Conservation (phyloP, 2,113 vertebrate genomes). For the Leptobrachium ailaonicum region DNA sequence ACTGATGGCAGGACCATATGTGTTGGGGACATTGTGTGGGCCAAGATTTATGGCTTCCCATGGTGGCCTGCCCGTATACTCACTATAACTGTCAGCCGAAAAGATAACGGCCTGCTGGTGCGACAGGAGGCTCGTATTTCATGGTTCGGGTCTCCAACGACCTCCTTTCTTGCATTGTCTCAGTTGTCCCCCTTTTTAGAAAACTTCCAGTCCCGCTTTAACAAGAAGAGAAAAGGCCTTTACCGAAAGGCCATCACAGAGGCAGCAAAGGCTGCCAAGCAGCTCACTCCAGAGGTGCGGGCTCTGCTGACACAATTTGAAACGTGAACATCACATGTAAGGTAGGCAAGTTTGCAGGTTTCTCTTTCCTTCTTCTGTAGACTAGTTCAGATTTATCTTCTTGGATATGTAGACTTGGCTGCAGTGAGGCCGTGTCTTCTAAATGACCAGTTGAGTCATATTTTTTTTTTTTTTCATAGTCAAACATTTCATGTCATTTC, state of each 20-base stretch:
- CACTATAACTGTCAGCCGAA: conserved; percentile 88
- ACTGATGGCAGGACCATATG: conserved; percentile 93
- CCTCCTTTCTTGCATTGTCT: conserved; percentile 90
- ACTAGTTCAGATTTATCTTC: conserved; percentile 57
- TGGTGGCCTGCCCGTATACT: conserved; percentile 98
- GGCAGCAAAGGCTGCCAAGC: conserved; percentile 93
- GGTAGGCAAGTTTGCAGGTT: conserved; percentile 71
- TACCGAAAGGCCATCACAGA: conserved; percentile 97
- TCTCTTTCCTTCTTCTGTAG: conserved; percentile 41
- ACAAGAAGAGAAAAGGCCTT: conserved; percentile 96
- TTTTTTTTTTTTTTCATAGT: background rate
- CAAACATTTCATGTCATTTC: conserved; percentile 17
- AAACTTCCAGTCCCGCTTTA: conserved; percentile 95
- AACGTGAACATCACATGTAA: conserved; percentile 79
- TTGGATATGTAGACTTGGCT: conserved; percentile 52
- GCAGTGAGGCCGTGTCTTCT: background rate
- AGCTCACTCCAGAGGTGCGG: conserved; percentile 95
- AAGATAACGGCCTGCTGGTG: conserved; percentile 86
- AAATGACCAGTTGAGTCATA: background rate
- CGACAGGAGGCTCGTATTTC: conserved; percentile 94
- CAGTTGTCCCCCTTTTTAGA: conserved; percentile 96
- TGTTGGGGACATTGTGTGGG: conserved; percentile 98
- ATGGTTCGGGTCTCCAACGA: conserved; percentile 98
- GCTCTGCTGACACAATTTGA: conserved; percentile 96
- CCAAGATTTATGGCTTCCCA: conserved; percentile 97